These are phyloP conservation scores for Microtus richardsoni DNA, from an alignment of 2,113 vertebrate species.

Conservation along the genomic window DNA sequence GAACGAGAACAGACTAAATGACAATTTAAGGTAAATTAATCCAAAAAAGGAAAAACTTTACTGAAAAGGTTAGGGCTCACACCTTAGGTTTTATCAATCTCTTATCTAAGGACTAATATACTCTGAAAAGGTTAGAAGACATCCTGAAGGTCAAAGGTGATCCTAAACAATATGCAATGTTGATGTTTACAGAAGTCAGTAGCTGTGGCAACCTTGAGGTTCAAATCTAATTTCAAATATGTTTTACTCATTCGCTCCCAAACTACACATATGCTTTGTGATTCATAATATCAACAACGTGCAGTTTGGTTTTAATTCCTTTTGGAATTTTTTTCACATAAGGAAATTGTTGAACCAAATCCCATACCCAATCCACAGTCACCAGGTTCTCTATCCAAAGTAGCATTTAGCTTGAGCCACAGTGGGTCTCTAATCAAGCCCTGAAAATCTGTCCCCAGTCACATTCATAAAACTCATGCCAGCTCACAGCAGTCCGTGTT, in stretches of 20 bases:
- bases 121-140: neutral
- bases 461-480: neutral
- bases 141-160: neutral
- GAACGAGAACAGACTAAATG: neutral
- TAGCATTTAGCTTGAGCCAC: neutral
- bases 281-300: conserved; percentile 30
- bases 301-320: conserved; percentile 29
- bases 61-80: neutral
- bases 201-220: conserved; percentile 23
- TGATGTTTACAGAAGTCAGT: neutral
- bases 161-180: neutral
- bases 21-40: neutral
- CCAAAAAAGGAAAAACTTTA: neutral
- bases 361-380: conserved; percentile 14
- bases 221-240: conserved; percentile 48
- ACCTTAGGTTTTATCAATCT: neutral
- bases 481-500: neutral
- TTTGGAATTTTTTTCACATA: conserved; percentile 19
- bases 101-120: neutral
- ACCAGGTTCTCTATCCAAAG: neutral
- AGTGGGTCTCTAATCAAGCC: neutral
- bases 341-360: conserved; percentile 54
- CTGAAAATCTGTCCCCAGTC: conserved; percentile 29
- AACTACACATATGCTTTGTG: neutral
- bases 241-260: conserved; percentile 27